Evolutionary conservation across 2,797 vertebrate species (phyloP).

Genomic region (Trachops cirrhosus): DNA sequence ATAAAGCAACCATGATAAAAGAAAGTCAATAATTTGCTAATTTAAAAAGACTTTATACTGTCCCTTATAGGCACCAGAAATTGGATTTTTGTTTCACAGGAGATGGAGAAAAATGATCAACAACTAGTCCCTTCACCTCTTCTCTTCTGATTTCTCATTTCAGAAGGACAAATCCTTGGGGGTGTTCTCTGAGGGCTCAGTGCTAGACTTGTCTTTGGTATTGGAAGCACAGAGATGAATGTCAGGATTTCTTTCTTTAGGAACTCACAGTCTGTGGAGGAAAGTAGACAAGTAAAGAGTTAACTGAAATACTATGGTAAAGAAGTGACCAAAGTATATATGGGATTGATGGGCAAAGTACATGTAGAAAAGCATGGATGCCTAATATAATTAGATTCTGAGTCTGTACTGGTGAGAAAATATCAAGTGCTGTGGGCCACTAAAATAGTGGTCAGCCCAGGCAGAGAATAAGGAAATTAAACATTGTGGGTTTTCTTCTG

Average conservation of each 20-base stretch:
- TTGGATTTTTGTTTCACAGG: background rate
- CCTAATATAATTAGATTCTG: background rate
- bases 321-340: background rate
- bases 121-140: background rate
- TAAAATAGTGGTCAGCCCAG: background rate
- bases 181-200: background rate
- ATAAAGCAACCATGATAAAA: conserved; percentile 14
- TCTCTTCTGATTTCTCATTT: background rate
- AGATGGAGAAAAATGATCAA: background rate
- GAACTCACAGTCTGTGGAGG: background rate
- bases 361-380: background rate
- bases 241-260: background rate
- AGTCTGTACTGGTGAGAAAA: background rate
- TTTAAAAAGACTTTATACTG: background rate
- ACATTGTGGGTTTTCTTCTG: background rate
- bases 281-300: background rate
- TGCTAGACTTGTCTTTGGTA: background rate
- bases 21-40: conserved; percentile 21
- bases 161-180: background rate
- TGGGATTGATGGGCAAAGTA: background rate
- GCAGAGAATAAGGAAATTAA: background rate
- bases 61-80: background rate
- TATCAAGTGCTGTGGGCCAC: background rate
- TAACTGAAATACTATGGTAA: background rate
- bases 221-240: background rate